A percentile compares a stretch with the other conserved stretches of the same genome.
These are phyloP conservation scores for Bucorvus abyssinicus DNA, from an alignment of 2,797 vertebrate species.

Conservation along the genomic window DNA sequence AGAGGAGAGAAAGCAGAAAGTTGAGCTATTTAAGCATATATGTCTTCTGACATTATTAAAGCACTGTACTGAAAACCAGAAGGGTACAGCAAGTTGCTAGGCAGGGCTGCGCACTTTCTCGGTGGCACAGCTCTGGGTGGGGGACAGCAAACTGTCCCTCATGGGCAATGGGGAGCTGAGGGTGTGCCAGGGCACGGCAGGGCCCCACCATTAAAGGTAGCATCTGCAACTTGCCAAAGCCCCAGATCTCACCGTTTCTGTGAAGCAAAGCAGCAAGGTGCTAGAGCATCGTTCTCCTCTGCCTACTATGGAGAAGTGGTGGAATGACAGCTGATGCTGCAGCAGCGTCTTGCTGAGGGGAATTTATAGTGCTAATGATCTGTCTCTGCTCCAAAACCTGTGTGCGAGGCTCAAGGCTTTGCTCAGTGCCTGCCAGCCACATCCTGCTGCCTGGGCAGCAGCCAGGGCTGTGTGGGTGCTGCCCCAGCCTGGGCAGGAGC, in stretches of 20 bases:
- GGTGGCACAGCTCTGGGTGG: not conserved
- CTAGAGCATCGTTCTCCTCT: not conserved
- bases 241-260: not conserved
- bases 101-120: not conserved
- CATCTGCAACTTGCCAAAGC: not conserved
- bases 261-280: not conserved
- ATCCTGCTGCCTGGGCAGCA: not conserved
- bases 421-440: not conserved
- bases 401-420: not conserved
- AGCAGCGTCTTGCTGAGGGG: not conserved
- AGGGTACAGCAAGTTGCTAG: not conserved
- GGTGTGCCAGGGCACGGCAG: rapidly evolving
- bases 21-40: not conserved
- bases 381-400: not conserved
- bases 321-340: not conserved
- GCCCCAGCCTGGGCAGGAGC: not conserved
- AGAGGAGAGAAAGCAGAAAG: not conserved
- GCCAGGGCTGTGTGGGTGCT: not conserved
- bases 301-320: rapidly evolving
- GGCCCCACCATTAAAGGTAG: rapidly evolving
- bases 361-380: not conserved
- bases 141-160: not conserved
- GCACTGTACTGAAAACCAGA: not conserved
- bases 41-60: not conserved
- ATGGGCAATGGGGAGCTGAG: not conserved